Conservation (phyloP, 2,888 invertebrate species). For the Electrophaes corylata region DNA sequence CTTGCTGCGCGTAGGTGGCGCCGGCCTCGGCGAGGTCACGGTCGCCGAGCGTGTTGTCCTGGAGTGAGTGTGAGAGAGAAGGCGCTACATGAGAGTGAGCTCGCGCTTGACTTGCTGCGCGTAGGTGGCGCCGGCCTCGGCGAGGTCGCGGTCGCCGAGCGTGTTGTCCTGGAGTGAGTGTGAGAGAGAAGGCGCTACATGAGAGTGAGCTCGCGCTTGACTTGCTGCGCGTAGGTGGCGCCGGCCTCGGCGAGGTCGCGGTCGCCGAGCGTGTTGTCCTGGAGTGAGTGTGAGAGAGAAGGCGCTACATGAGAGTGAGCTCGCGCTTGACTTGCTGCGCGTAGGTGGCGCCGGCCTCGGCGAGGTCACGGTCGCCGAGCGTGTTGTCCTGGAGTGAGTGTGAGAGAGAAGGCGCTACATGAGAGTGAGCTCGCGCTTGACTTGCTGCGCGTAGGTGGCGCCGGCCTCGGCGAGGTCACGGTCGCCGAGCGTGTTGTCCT, state of each 20-base stretch:
- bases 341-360: slow-evolving; percentile 9
- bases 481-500: slow-evolving; percentile 58
- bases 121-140: slow-evolving; percentile 9
- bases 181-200: too few relatives aligned
- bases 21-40: slow-evolving; percentile 50
- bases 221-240: slow-evolving; percentile 8
- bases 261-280: slow-evolving; percentile 58
- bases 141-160: slow-evolving; percentile 63
- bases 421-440: slow-evolving; percentile 15
- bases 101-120: slow-evolving; percentile 15
- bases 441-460: slow-evolving; percentile 8
- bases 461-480: slow-evolving; percentile 50
- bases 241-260: slow-evolving; percentile 50
- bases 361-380: slow-evolving; percentile 63
- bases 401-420: too few relatives aligned
- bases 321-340: slow-evolving; percentile 15
- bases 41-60: slow-evolving; percentile 58
- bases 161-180: slow-evolving; percentile 52
- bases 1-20: slow-evolving; percentile 8
- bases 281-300: too few relatives aligned
- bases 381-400: slow-evolving; percentile 52
- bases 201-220: slow-evolving; percentile 15
- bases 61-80: too few relatives aligned
- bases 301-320: slow-evolving; percentile 9
- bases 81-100: slow-evolving; percentile 9